A percentile compares a stretch with the other conserved stretches of the same genome.
Conservation (phyloP, 2,797 vertebrate species). For the Rhynchonycteris naso region DNA sequence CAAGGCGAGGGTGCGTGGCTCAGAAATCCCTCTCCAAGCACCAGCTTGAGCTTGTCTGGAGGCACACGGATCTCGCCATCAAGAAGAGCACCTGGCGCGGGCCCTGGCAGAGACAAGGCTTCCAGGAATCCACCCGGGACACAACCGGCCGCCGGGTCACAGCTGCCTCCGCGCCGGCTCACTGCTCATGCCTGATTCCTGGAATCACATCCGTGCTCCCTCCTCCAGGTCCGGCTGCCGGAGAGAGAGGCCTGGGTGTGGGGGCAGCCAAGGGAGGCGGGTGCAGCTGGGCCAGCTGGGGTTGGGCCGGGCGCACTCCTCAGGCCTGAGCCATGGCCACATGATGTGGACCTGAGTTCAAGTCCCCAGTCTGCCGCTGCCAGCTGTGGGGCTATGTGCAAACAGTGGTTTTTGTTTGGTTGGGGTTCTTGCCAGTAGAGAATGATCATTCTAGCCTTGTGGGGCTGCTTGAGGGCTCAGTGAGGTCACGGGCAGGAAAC, state of each 20-base stretch:
- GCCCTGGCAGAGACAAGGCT: background rate
- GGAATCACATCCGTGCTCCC: background rate
- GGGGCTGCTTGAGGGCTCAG: background rate
- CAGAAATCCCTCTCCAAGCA: background rate
- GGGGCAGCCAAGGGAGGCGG: fast-evolving
- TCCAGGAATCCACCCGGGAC: background rate
- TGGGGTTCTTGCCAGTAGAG: background rate
- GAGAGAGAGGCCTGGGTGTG: background rate
- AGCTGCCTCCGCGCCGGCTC: background rate
- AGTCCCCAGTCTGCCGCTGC: background rate
- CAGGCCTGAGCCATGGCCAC: background rate
- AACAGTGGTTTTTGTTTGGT: background rate
- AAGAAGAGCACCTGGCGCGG: background rate
- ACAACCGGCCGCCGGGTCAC: background rate
- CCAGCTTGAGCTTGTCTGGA: background rate
- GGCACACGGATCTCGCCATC: background rate
- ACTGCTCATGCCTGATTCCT: background rate
- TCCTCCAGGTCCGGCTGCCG: background rate
- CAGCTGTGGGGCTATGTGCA: background rate
- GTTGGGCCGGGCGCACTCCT: background rate
- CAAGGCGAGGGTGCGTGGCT: fast-evolving
- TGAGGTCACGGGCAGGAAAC: background rate
- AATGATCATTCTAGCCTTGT: background rate
- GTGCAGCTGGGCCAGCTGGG: background rate
- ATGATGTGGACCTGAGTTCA: background rate